Conservation (phyloP, 2,888 invertebrate species). For the Crossocerus cetratus region DNA sequence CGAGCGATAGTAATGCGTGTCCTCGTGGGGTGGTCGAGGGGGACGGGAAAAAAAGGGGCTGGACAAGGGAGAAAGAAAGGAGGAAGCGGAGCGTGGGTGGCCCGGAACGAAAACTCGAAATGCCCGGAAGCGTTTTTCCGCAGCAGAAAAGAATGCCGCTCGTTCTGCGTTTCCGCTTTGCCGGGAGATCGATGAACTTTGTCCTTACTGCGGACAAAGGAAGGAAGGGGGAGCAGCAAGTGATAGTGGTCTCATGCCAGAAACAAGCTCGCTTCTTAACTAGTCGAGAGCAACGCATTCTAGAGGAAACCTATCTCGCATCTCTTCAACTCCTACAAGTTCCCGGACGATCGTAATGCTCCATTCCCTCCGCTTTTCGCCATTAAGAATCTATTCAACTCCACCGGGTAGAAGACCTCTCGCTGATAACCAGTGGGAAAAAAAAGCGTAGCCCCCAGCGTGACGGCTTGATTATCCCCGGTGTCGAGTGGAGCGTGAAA, state of each 20-base stretch:
- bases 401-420: no score
- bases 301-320: no score
- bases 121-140: slow-evolving; percentile 49
- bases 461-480: no score
- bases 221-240: background rate
- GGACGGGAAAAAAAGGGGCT: slow-evolving; percentile 4
- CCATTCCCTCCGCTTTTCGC: no score
- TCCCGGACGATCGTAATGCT: no score
- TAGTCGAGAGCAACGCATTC: background rate
- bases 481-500: no score
- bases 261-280: background rate
- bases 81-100: slow-evolving; percentile 21
- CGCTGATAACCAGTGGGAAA: no score
- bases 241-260: background rate
- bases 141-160: slow-evolving; percentile 28
- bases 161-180: slow-evolving; percentile 35
- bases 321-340: no score
- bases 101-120: slow-evolving; percentile 37
- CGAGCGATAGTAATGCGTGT: slow-evolving; percentile 30
- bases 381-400: no score
- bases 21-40: background rate
- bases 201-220: slow-evolving; percentile 28
- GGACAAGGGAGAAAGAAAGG: background rate
- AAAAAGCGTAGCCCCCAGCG: no score
- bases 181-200: slow-evolving; percentile 55